phyloP scores from a whole-genome alignment of 2,888 invertebrate genomes.

The Therioaphis trifolii region DNA sequence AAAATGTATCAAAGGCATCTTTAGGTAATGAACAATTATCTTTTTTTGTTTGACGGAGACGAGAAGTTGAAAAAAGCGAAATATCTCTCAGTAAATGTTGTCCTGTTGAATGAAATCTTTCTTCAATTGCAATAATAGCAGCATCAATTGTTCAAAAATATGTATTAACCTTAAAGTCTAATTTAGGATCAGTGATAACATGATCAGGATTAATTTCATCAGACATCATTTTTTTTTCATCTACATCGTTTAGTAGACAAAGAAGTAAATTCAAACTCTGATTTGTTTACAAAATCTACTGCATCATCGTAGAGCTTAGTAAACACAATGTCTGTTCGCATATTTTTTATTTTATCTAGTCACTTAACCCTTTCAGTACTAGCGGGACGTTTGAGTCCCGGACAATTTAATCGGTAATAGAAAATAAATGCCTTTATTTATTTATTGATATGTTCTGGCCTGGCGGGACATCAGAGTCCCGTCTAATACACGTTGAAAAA shows the following conservation, averaged over 20 bases:
- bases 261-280: conserved; percentile 11
- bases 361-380: too few species aligned
- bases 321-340: too few species aligned
- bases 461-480: too few species aligned
- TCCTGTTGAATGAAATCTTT: background rate
- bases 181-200: conserved; percentile 16
- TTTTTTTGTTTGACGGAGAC: background rate
- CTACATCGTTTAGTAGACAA: conserved; percentile 2
- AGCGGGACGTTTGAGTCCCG: too few species aligned
- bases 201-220: background rate
- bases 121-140: background rate
- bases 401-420: too few species aligned
- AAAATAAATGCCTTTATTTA: too few species aligned
- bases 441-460: too few species aligned
- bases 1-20: conserved; percentile 15
- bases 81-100: conserved; percentile 5
- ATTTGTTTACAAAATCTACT: background rate
- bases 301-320: too few species aligned
- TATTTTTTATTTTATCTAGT: too few species aligned
- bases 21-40: background rate
- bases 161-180: background rate
- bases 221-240: background rate
- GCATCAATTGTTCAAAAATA: conserved; percentile 5
- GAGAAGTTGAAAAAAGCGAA: conserved; percentile 8
- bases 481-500: too few species aligned